These are phyloP conservation scores for Odontothrips loti DNA, from an alignment of 2,888 invertebrate genomes.

Conservation along the genomic window DNA sequence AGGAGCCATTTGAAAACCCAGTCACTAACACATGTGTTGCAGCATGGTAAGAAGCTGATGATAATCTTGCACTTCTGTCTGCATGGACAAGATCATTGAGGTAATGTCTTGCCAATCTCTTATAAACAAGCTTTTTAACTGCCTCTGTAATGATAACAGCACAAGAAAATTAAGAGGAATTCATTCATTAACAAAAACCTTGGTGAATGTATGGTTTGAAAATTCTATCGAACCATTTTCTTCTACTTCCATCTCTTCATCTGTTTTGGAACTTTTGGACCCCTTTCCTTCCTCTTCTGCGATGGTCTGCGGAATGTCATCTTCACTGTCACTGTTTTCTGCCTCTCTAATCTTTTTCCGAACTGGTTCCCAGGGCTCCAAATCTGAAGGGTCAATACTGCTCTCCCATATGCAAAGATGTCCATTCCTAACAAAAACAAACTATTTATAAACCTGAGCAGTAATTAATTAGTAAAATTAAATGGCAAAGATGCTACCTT, in stretches of 20 bases:
- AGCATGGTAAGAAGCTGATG: constrained; percentile 79
- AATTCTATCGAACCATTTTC: not conserved
- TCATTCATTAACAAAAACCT: not conserved
- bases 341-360: constrained; percentile 41
- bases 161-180: not conserved
- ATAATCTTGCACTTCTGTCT: constrained; percentile 58
- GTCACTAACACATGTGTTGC: constrained; percentile 76
- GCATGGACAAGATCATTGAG: constrained; percentile 64
- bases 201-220: too few species aligned
- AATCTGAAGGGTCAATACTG: constrained; percentile 64
- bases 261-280: constrained; percentile 25
- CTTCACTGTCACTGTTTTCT: constrained; percentile 45
- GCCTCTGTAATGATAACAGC: not conserved
- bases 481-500: constrained; percentile 41
- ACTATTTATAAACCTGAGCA: not conserved
- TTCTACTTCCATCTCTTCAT: constrained; percentile 36
- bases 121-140: constrained; percentile 56
- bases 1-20: constrained; percentile 86
- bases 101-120: constrained; percentile 67
- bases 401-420: constrained; percentile 84
- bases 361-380: constrained; percentile 52
- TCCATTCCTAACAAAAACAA: constrained; percentile 60
- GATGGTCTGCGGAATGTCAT: constrained; percentile 39
- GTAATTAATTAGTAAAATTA: not conserved
- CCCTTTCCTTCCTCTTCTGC: not conserved